phyloP scores from a whole-genome alignment of 2,888 invertebrate genomes.

The Dyspetes luteomarginatus region DNA sequence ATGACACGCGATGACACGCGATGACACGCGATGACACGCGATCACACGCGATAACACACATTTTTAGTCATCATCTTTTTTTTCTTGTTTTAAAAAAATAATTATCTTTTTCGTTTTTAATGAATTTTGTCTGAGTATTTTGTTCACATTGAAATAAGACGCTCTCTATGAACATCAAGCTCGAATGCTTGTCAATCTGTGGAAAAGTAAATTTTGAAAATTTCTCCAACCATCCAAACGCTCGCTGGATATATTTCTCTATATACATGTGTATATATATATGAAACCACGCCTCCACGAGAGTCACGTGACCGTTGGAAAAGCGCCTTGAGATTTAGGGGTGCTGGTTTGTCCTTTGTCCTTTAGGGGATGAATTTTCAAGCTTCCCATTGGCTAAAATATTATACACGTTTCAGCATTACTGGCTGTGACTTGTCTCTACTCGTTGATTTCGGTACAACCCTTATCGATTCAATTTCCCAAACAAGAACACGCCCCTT shows the following conservation, averaged over 20 bases:
- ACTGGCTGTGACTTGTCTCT: slow-evolving; percentile 39
- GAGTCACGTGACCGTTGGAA: neutral
- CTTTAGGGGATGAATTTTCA: neutral
- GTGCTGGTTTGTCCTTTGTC: neutral
- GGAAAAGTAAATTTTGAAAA: slow-evolving; percentile 22
- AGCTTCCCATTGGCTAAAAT: slow-evolving; percentile 45
- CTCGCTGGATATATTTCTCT: too few relatives aligned
- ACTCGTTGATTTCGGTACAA: slow-evolving; percentile 10
- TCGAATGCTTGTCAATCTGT: too few relatives aligned
- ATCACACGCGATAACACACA: too few relatives aligned
- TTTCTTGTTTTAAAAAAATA: neutral
- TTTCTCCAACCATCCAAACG: slow-evolving; percentile 9
- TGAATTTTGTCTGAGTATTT: too few relatives aligned
- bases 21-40: too few relatives aligned
- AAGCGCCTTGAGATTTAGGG: slow-evolving; percentile 11
- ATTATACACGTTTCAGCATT: slow-evolving; percentile 8
- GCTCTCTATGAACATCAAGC: too few relatives aligned
- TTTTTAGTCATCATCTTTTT: neutral
- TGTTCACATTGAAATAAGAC: too few relatives aligned
- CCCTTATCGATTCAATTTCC: slow-evolving; percentile 40
- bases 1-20: too few relatives aligned
- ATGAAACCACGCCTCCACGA: slow-evolving; percentile 45
- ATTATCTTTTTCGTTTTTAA: neutral
- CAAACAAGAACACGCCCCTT: slow-evolving; percentile 25
- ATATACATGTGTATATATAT: too few relatives aligned